These are phyloP conservation scores for Chaetodon trifasciatus DNA, from an alignment of 2,797 vertebrate species.

Conservation along the genomic window DNA sequence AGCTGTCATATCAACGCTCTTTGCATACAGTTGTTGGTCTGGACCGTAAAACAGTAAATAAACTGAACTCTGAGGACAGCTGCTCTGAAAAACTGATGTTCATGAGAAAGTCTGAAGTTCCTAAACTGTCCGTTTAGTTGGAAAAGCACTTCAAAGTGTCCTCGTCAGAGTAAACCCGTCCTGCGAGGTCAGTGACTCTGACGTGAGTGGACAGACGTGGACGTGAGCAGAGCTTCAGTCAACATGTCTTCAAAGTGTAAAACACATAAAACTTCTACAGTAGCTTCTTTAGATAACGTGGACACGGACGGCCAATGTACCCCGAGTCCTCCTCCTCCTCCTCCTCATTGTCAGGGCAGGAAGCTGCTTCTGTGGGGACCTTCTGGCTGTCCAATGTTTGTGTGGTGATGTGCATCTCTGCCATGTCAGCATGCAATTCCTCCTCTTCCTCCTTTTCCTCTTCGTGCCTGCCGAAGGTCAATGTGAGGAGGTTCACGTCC, in stretches of 20 bases:
- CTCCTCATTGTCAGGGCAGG: neutral
- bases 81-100: no score
- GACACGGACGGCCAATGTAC: slow-evolving; percentile 22
- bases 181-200: neutral
- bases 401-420: neutral
- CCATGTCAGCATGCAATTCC: neutral
- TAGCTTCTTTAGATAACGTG: neutral
- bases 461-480: slow-evolving; percentile 46
- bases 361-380: neutral
- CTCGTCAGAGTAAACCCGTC: neutral
- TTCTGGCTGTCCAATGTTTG: neutral
- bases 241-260: no score
- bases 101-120: no score
- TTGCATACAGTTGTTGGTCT: no score
- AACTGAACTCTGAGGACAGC: no score
- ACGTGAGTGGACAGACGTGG: no score
- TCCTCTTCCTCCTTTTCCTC: slow-evolving; percentile 15
- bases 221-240: no score
- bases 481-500: slow-evolving; percentile 66
- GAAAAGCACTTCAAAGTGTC: no score
- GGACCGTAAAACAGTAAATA: no score
- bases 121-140: no score
- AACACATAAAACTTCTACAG: neutral
- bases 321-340: slow-evolving; percentile 26
- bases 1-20: no score